These are phyloP conservation scores for Acrossocheilus wenchowensis DNA, from an alignment of 2,797 vertebrate genomes.

Conservation along the genomic window DNA sequence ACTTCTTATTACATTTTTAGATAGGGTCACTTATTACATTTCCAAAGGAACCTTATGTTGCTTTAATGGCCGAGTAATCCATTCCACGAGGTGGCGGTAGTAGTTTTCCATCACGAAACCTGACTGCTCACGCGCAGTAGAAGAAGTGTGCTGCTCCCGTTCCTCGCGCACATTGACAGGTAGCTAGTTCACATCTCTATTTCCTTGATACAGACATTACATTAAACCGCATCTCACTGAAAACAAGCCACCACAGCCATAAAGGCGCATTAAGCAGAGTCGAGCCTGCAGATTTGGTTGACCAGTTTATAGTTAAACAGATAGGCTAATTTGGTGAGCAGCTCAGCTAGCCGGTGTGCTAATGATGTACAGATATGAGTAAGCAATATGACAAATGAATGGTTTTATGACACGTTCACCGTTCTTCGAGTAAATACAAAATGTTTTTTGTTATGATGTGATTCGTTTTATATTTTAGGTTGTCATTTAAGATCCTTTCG, in stretches of 20 bases:
- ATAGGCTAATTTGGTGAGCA: constrained; percentile 1
- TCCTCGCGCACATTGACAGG: constrained; percentile 75
- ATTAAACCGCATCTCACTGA: background rate
- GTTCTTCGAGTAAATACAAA: background rate
- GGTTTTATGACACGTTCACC: background rate
- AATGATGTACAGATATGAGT: constrained; percentile 51
- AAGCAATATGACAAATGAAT: constrained; percentile 29
- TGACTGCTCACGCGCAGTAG: background rate
- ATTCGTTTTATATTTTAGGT: background rate
- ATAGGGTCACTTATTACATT: too few relatives aligned
- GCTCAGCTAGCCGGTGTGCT: constrained; percentile 48
- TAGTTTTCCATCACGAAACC: background rate
- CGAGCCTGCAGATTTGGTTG: background rate
- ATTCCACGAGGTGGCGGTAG: constrained; percentile 33
- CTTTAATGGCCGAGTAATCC: background rate
- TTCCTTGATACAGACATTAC: background rate
- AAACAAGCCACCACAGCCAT: background rate
- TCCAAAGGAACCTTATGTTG: background rate
- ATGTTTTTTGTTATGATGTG: background rate
- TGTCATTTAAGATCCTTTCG: background rate
- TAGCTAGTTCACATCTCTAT: constrained; percentile 62
- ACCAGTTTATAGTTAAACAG: constrained; percentile 1
- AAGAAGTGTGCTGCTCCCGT: constrained; percentile 27
- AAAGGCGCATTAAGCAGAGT: background rate
- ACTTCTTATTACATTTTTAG: too few relatives aligned